A percentile compares a stretch with the other conserved stretches of the same genome.
These are phyloP conservation scores for Ostrea edulis DNA, from an alignment of 1,140 invertebrate species.

Conservation along the genomic window DNA sequence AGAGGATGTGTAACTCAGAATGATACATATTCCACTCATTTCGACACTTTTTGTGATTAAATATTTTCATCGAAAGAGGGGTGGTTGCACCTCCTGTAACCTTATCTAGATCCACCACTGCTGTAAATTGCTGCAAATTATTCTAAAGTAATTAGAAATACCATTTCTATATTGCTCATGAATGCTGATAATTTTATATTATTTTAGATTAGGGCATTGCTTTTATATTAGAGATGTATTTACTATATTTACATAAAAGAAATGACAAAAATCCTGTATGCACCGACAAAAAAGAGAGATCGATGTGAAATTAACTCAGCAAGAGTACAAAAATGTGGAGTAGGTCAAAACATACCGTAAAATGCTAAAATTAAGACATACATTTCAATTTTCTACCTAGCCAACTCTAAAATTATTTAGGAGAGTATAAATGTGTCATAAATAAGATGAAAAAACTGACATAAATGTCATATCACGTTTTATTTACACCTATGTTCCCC, in stretches of 20 bases:
- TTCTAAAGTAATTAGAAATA: too few relatives aligned
- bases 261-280: neutral
- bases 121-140: too few relatives aligned
- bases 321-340: slow-evolving; percentile 1
- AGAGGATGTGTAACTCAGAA: too few relatives aligned
- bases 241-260: neutral
- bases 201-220: too few relatives aligned
- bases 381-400: slow-evolving; percentile 6
- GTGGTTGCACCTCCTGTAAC: too few relatives aligned
- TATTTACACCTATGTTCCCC: neutral
- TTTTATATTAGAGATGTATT: neutral
- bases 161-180: too few relatives aligned
- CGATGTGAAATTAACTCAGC: neutral
- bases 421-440: slow-evolving; percentile 17
- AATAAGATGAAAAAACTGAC: slow-evolving; percentile 18
- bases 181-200: too few relatives aligned
- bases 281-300: neutral
- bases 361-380: slow-evolving; percentile 14
- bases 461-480: neutral
- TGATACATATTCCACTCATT: too few relatives aligned
- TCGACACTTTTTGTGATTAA: too few relatives aligned
- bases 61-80: too few relatives aligned
- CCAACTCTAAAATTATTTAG: slow-evolving; percentile 21
- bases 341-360: neutral
- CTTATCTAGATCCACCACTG: too few relatives aligned